phyloP scores from a whole-genome alignment of 2,888 invertebrate species.

The Hylaea fasciaria region DNA sequence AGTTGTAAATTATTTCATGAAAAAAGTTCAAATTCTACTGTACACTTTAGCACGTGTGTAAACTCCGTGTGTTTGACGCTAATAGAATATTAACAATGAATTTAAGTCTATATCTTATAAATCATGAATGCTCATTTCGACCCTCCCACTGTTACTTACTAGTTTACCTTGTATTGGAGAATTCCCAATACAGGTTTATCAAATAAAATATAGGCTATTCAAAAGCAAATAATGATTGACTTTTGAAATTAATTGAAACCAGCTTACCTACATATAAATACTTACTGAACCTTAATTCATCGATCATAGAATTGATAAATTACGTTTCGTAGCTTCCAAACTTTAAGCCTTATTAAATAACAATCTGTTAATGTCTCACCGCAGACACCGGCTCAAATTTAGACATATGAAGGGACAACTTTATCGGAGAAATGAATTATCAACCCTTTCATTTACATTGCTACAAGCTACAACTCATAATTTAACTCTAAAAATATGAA shows the following conservation, averaged over 20 bases:
- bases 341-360: conserved; percentile 43
- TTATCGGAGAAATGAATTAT: conserved; percentile 32
- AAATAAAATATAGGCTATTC: background rate
- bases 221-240: conserved; percentile 8
- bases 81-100: conserved; percentile 9
- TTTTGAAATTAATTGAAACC: conserved; percentile 12
- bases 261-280: too few relatives aligned
- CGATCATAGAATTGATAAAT: conserved; percentile 45
- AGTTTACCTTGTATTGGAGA: background rate
- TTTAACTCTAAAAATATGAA: conserved; percentile 19
- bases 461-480: conserved; percentile 19
- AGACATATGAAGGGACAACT: conserved; percentile 31
- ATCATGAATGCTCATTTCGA: conserved; percentile 29
- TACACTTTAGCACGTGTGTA: background rate
- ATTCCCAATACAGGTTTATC: too few relatives aligned
- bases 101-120: conserved; percentile 30
- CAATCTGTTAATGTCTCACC: conserved; percentile 38
- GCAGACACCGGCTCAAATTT: conserved; percentile 20
- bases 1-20: background rate
- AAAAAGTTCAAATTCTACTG: background rate
- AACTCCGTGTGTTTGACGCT: background rate
- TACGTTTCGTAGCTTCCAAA: conserved; percentile 42
- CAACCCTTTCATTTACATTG: conserved; percentile 24
- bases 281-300: conserved; percentile 33
- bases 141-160: conserved; percentile 11